Evolutionary conservation across 2,113 vertebrate species (phyloP), one percentile per base, ranked within the genome.

Genomic region (Phainopepla nitens): DNA sequence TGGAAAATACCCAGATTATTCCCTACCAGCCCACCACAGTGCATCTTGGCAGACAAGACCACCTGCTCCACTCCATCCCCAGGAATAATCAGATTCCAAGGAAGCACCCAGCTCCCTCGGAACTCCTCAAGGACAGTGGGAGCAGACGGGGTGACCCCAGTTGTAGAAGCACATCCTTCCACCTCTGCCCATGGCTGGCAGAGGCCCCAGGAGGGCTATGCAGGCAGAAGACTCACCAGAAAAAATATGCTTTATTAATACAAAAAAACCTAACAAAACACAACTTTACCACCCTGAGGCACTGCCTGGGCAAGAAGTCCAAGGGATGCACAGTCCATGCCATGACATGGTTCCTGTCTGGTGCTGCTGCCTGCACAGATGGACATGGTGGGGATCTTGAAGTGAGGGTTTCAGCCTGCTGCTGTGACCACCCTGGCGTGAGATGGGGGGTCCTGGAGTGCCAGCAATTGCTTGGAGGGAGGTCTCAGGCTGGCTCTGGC

Each of bases 331-430:
- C 28, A 41, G 86, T 51, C 82, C 27, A 44, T 27, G n/a, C 13
- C 22, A 18, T 0, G 2, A 12, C 0, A 0, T 17, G 20, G 36
- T 3, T 75, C 47, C 39, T 61, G 56, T 29, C 62, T 31, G 44
- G 39, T 58, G 51, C 50, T 41, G 18, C 39, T 60, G 44, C 56
- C 49, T 41, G 28, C 17, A 7, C 0, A 19, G 50, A 42, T 16
- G 19, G 28, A 16, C 4, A 6, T 1, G 24, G 65, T 15, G 78
- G 16, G 45, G 29, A 42, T 64, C 36, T 44, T 1, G 0, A 27
- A 2, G 3, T 2, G 27, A 50, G 28, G 35, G 33, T 41, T 76
- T 53, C 31, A 11, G 23, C 33, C n/a, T 22, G 24, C 23, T 42
- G 19, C 50, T 9, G 27, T 29, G 42, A 28, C 18, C 18, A 25